Conservation (phyloP, 2,888 invertebrate genomes). For the Mongoloraphidia duomilia region DNA sequence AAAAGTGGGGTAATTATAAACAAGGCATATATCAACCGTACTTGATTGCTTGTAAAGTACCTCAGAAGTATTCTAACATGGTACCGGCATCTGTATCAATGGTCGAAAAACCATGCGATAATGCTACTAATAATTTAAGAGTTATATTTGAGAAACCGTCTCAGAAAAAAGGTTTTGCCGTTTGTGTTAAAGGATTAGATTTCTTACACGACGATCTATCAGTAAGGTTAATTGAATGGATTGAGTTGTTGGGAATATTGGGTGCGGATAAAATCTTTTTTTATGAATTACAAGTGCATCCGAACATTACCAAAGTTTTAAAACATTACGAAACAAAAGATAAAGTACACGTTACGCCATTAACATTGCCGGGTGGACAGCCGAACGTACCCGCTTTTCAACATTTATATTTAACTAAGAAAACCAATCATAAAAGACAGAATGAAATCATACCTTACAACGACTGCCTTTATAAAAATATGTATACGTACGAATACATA, state of each 20-base stretch:
- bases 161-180: conserved; percentile 67
- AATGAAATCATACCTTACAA: conserved; percentile 94
- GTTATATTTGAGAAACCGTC: conserved; percentile 67
- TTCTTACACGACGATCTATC: conserved; percentile 85
- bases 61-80: conserved; percentile 50
- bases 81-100: conserved; percentile 74
- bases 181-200: conserved; percentile 88
- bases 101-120: conserved; percentile 73
- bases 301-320: conserved; percentile 76
- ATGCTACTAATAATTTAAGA: conserved; percentile 68
- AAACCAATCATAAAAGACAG: conserved; percentile 84
- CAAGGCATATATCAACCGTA: conserved; percentile 85
- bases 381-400: conserved; percentile 82
- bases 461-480: conserved; percentile 86
- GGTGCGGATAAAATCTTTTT: conserved; percentile 88
- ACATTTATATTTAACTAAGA: conserved; percentile 78
- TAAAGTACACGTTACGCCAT: conserved; percentile 58
- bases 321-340: conserved; percentile 42
- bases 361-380: conserved; percentile 77
- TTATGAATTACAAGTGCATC: conserved; percentile 82
- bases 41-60: conserved; percentile 76
- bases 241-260: conserved; percentile 69
- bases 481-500: conserved; percentile 79
- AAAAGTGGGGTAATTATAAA: conserved; percentile 88
- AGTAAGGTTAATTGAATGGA: conserved; percentile 84